Evolutionary conservation across 2,113 vertebrate genomes (phyloP), one percentile per base, ranked within the genome.

Genomic region (Nerophis ophidion): DNA sequence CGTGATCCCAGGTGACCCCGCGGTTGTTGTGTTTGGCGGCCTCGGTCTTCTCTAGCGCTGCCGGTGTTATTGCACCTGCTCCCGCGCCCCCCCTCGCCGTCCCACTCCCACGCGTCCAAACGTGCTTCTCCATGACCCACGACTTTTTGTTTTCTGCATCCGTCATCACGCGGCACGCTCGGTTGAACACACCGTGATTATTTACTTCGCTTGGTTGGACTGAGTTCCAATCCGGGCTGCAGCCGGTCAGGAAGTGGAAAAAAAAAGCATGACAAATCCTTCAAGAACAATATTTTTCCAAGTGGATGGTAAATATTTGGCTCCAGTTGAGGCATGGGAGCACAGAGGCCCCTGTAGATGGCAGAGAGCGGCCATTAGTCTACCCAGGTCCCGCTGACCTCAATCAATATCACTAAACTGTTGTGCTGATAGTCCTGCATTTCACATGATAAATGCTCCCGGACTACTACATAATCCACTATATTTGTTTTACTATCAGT

Each of bases 31-130:
- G 63, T 75, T 83, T 80, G 82, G 79, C 79, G 5, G 48, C 65
- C 56, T 61, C 54, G n/a, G 1, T 63, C 73, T 80, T 76, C 60
- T 63, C 74, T 36, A 49, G 57, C 52, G 61, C 64, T 71, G 61
- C 58, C 69, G 53, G n/a, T 86, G 81, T 85, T 86, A 75, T 87
- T 84, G 74, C 87, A 87, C 82, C 84, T 88, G 82, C 79, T 84
- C 70, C 62, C 16, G 1, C 71, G 81, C 70, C n/a, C 70, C n/a
- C 60, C 63, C 40, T 70, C 53, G 5, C 33, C 63, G 60, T 65
- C 59, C 47, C 34, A 63, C 72, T 68, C 70, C 72, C 60, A 57
- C 70, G 57, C 65, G 67, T 19, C 65, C 63, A 1, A 3, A 17
- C 46, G 60, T n/a, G 52, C 15, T 63, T 15, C 46, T 48, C 48